Conservation (phyloP, 2,888 invertebrate genomes). For the Acleris holmiana region DNA sequence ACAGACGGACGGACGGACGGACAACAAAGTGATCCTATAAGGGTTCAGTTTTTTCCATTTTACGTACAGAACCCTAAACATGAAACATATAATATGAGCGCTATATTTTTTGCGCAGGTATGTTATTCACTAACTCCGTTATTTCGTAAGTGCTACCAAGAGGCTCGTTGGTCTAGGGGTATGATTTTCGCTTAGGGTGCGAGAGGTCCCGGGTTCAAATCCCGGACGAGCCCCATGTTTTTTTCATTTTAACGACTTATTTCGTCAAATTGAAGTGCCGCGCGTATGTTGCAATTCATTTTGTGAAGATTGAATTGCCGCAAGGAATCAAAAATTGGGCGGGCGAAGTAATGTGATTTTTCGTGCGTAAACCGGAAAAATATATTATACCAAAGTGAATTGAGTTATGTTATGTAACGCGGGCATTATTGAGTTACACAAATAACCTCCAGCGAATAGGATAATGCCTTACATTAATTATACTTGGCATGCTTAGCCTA, state of each 20-base stretch:
- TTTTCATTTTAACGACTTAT: not conserved
- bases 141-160: slow-evolving; percentile 35
- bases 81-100: too few species aligned
- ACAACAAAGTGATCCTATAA: too few species aligned
- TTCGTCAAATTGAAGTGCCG: not conserved
- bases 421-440: slow-evolving; percentile 19
- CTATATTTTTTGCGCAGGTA: not conserved
- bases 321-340: not conserved
- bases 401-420: slow-evolving; percentile 2
- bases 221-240: slow-evolving; percentile 80
- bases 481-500: slow-evolving; percentile 20
- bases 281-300: not conserved
- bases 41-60: too few species aligned
- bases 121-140: slow-evolving; percentile 13
- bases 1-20: too few species aligned
- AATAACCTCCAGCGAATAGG: slow-evolving; percentile 20
- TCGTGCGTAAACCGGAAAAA: slow-evolving; percentile 14
- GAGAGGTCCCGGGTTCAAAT: slow-evolving; percentile 85
- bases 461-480: slow-evolving; percentile 33
- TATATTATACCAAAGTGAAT: not conserved
- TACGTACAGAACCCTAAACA: too few species aligned
- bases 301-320: not conserved
- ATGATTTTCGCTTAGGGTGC: slow-evolving; percentile 85
- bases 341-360: not conserved
- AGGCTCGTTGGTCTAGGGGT: slow-evolving; percentile 85